A percentile compares a stretch with the other conserved stretches of the same genome.
These are phyloP conservation scores for Trichomalopsis sarcophagae DNA, from an alignment of 1,140 invertebrate species.

Conservation along the genomic window DNA sequence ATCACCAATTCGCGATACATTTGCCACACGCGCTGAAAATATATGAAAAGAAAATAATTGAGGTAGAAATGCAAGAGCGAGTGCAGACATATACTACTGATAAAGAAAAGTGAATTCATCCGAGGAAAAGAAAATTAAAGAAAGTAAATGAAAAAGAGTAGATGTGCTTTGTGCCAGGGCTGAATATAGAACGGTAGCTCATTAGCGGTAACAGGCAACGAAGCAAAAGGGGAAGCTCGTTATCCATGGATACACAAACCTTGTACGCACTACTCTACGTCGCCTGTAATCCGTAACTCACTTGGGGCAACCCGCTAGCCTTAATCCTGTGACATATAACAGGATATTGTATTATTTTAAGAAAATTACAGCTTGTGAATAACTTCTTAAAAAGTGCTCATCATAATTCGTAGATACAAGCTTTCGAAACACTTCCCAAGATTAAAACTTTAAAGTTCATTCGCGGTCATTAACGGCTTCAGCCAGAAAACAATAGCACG, in stretches of 20 bases:
- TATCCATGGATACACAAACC: conserved; percentile 70
- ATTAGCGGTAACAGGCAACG: conserved; percentile 71
- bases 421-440: conserved; percentile 33
- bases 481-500: conserved; percentile 47
- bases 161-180: conserved; percentile 52
- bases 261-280: conserved; percentile 53
- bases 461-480: conserved; percentile 56
- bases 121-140: neutral
- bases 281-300: neutral
- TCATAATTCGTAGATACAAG: conserved; percentile 54
- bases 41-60: neutral
- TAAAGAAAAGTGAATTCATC: neutral
- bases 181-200: conserved; percentile 71
- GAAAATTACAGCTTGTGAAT: conserved; percentile 55
- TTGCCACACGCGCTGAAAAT: no score
- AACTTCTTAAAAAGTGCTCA: conserved; percentile 51
- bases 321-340: no score
- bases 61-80: neutral
- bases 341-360: conserved; percentile 13
- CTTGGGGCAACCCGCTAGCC: neutral
- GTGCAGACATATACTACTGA: neutral
- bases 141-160: conserved; percentile 19
- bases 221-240: conserved; percentile 71
- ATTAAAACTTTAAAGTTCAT: conserved; percentile 55
- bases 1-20: no score